Conservation (phyloP, 2,888 invertebrate genomes). For the Tipula helvola region DNA sequence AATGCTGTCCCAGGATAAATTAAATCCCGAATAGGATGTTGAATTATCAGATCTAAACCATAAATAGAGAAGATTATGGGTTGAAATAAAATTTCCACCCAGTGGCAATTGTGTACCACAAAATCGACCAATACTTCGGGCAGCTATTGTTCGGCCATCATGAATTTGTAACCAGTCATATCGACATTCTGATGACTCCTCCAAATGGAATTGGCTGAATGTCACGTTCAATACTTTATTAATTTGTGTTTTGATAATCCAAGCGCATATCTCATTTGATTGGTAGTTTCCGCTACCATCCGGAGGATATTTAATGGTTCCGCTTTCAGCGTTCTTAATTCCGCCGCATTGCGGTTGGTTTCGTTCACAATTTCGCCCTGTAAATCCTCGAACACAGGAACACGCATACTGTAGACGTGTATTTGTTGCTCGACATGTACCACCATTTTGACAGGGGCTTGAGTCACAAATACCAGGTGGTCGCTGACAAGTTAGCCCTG, state of each 20-base stretch:
- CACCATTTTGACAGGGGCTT: conserved; percentile 73
- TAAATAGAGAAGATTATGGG: conserved; percentile 63
- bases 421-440: conserved; percentile 44
- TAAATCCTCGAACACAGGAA: conserved; percentile 43
- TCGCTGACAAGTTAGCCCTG: conserved; percentile 48
- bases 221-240: conserved; percentile 66
- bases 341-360: conserved; percentile 52
- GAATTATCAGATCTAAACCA: conserved; percentile 67
- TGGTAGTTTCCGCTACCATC: conserved; percentile 37
- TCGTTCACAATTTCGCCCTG: conserved; percentile 52
- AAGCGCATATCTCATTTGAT: conserved; percentile 61
- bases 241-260: conserved; percentile 58
- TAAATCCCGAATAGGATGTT: conserved; percentile 54
- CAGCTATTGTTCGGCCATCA: conserved; percentile 64
- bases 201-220: conserved; percentile 65
- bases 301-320: conserved; percentile 53
- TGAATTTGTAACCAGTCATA: conserved; percentile 67
- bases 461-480: conserved; percentile 47
- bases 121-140: conserved; percentile 62
- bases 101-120: conserved; percentile 61
- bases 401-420: conserved; percentile 28
- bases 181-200: conserved; percentile 48
- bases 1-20: conserved; percentile 66
- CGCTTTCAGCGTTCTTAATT: conserved; percentile 33
- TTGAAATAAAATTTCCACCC: conserved; percentile 60